Evolutionary conservation across 2,888 invertebrate genomes (phyloP).

Genomic region (Clusia tigrina): DNA sequence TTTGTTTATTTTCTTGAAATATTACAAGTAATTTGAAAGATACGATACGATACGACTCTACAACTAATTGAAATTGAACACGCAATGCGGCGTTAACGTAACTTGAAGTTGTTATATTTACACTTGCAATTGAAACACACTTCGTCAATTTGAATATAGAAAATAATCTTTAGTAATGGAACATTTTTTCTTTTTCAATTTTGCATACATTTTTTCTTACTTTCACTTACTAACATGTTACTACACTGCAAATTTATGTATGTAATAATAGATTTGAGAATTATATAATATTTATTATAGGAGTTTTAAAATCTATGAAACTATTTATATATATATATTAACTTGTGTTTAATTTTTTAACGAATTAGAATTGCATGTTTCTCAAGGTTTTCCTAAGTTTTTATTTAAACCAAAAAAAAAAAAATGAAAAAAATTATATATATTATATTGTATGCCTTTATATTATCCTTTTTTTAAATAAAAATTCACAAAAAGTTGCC

Average conservation of each 20-base stretch:
- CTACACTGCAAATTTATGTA: neutral
- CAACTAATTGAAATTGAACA: constrained; percentile 33
- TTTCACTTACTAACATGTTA: constrained; percentile 12
- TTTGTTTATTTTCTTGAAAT: constrained; percentile 31
- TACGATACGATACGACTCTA: too few species aligned
- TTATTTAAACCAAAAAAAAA: neutral
- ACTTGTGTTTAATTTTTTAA: constrained; percentile 27
- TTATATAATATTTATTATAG: neutral
- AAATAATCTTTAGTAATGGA: constrained; percentile 15
- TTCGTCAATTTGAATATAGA: constrained; percentile 60
- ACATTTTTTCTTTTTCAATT: constrained; percentile 32
- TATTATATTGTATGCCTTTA: neutral
- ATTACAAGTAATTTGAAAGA: neutral
- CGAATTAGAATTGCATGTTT: constrained; percentile 61
- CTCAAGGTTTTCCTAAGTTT: constrained; percentile 59
- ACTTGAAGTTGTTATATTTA: constrained; percentile 28
- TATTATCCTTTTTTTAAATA: neutral
- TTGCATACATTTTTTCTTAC: constrained; percentile 14
- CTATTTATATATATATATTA: constrained; percentile 35
- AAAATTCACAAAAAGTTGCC: neutral
- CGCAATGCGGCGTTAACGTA: constrained; percentile 47
- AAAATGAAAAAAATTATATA: neutral
- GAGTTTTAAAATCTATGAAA: constrained; percentile 28
- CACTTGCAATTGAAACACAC: constrained; percentile 49
- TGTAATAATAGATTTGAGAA: constrained; percentile 11